phyloP scores from a whole-genome alignment of 2,888 invertebrate species.

The Oxycera nigricornis region DNA sequence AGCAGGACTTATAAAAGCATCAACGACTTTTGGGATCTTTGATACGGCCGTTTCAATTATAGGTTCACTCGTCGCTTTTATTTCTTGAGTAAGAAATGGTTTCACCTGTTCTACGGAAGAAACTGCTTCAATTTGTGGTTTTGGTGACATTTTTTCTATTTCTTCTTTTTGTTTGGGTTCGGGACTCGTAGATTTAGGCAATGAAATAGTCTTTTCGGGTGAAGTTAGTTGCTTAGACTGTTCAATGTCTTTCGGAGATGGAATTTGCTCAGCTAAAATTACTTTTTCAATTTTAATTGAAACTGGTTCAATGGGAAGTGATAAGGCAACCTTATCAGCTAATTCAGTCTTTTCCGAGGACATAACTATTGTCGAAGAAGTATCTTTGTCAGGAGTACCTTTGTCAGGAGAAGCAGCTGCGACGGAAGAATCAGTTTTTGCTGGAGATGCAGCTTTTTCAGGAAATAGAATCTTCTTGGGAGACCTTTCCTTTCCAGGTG shows the following conservation, averaged over 20 bases:
- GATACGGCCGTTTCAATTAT: neutral
- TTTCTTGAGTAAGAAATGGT: neutral
- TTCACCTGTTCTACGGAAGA: neutral
- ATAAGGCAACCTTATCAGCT: neutral
- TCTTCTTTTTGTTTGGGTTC: neutral
- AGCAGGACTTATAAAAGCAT: conserved; percentile 56
- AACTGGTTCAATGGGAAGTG: too few relatives aligned
- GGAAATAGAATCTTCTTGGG: neutral
- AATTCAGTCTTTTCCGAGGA: neutral
- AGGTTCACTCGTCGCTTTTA: neutral
- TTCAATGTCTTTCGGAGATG: conserved; percentile 51
- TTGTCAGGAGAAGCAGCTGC: conserved; percentile 50
- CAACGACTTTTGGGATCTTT: neutral
- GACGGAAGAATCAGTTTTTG: neutral
- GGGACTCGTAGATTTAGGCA: neutral
- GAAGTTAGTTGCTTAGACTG: too few relatives aligned
- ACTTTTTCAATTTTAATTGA: neutral
- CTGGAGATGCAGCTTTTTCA: neutral
- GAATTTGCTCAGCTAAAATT: conserved; percentile 48
- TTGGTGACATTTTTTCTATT: neutral
- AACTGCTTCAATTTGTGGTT: neutral
- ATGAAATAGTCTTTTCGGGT: conserved; percentile 15
- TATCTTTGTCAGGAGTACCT: conserved; percentile 45
- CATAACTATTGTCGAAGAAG: neutral
- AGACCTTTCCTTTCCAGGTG: neutral